These are phyloP conservation scores for Hydropsyche betteni DNA, from an alignment of 2,888 invertebrate genomes.

Conservation along the genomic window DNA sequence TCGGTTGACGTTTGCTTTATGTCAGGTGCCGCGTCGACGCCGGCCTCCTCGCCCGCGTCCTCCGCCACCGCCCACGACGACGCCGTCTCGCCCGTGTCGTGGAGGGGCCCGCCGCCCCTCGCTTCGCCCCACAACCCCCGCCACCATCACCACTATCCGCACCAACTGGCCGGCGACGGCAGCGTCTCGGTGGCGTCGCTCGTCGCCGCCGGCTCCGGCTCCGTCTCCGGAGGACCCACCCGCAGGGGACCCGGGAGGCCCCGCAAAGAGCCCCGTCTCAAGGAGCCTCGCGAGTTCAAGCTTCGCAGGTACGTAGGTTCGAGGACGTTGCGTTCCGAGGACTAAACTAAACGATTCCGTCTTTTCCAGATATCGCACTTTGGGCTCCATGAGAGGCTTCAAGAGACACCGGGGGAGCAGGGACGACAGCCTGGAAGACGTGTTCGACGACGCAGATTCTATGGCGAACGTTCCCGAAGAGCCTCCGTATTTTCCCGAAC, in stretches of 20 bases:
- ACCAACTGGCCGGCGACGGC: not conserved
- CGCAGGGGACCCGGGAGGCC: slow-evolving; percentile 83
- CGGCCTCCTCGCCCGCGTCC: slow-evolving; percentile 69
- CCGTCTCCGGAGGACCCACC: slow-evolving; percentile 73
- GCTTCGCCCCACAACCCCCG: not conserved
- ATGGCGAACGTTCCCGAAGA: slow-evolving; percentile 75
- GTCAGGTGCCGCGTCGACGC: slow-evolving; percentile 73
- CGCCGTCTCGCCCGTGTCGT: slow-evolving; percentile 57
- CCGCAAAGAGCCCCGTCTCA: slow-evolving; percentile 74
- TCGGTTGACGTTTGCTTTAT: slow-evolving; percentile 56
- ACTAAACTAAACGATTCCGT: too few relatives aligned
- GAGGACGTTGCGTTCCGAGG: too few relatives aligned
- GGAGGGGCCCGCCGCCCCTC: not conserved
- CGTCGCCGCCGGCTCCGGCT: slow-evolving; percentile 52
- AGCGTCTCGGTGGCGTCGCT: too few relatives aligned
- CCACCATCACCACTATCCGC: not conserved
- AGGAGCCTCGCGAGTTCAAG: slow-evolving; percentile 58
- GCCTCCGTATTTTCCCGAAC: slow-evolving; percentile 82
- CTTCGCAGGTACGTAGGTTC: slow-evolving; percentile 31
- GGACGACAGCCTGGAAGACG: slow-evolving; percentile 64
- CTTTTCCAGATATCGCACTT: slow-evolving; percentile 58
- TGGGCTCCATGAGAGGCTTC: slow-evolving; percentile 65
- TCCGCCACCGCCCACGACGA: slow-evolving; percentile 68
- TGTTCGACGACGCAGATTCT: slow-evolving; percentile 66
- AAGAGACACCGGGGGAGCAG: slow-evolving; percentile 64